phyloP scores from a whole-genome alignment of 2,888 invertebrate species.

The Cerastis leucographa region DNA sequence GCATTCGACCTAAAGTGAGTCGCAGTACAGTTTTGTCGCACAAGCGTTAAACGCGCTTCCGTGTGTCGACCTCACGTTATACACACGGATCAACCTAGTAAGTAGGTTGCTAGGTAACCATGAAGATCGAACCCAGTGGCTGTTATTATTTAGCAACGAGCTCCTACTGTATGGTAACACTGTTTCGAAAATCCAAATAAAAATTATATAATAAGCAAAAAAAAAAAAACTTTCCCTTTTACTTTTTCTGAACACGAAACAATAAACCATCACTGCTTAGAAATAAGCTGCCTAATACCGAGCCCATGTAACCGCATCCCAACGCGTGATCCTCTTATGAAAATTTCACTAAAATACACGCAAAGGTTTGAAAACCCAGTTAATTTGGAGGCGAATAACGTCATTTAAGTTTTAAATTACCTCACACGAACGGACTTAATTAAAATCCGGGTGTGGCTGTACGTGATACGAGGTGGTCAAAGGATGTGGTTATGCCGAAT shows the following conservation, averaged over 20 bases:
- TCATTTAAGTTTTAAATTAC: slow-evolving; percentile 61
- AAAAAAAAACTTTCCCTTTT: too few species aligned
- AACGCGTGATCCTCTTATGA: slow-evolving; percentile 30
- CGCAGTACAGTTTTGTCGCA: too few species aligned
- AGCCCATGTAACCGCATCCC: not conserved
- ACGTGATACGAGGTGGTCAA: not conserved
- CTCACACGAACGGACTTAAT: slow-evolving; percentile 48
- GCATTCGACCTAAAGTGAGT: too few species aligned
- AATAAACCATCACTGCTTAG: not conserved
- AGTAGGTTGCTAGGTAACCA: too few species aligned
- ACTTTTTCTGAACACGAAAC: not conserved
- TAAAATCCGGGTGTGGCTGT: slow-evolving; percentile 43
- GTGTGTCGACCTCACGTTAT: too few species aligned
- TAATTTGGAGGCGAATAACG: slow-evolving; percentile 42
- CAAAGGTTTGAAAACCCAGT: slow-evolving; percentile 36
- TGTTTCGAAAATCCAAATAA: not conserved
- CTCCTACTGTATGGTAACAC: not conserved
- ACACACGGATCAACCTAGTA: too few species aligned
- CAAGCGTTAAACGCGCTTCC: too few species aligned
- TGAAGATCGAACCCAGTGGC: not conserved
- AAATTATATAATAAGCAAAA: too few species aligned
- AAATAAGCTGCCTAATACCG: slow-evolving; percentile 12
- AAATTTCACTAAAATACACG: slow-evolving; percentile 37
- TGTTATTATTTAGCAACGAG: not conserved
- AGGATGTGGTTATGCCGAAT: slow-evolving; percentile 23